phyloP scores from a whole-genome alignment of 2,888 invertebrate genomes.

The Encarsia formosa region DNA sequence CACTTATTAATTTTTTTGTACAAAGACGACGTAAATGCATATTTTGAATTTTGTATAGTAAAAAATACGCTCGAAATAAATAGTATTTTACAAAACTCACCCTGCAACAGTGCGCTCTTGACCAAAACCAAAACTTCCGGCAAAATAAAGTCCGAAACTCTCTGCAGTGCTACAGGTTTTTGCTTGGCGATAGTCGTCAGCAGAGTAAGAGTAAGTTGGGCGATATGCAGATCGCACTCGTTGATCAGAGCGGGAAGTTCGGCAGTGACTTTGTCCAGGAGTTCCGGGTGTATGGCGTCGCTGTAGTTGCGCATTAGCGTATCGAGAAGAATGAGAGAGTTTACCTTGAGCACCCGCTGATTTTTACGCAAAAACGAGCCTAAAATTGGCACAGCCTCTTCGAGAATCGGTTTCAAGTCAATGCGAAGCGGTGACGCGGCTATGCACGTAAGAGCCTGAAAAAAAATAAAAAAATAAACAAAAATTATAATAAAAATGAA shows the following conservation, averaged over 20 bases:
- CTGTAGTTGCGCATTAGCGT: constrained; percentile 88
- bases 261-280: constrained; percentile 70
- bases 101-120: constrained; percentile 88
- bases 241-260: constrained; percentile 88
- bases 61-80: neutral
- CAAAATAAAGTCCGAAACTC: constrained; percentile 70
- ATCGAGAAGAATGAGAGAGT: constrained; percentile 84
- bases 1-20: no score
- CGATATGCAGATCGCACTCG: constrained; percentile 94
- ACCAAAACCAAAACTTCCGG: constrained; percentile 83
- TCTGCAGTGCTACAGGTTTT: constrained; percentile 73
- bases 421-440: constrained; percentile 86
- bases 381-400: constrained; percentile 83
- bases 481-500: neutral
- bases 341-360: constrained; percentile 88
- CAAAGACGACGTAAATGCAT: no score
- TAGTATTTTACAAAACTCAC: constrained; percentile 44
- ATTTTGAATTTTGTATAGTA: no score
- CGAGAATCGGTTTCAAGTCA: constrained; percentile 74
- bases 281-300: constrained; percentile 63
- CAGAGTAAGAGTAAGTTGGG: constrained; percentile 81
- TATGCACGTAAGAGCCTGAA: constrained; percentile 77
- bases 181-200: constrained; percentile 77
- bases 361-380: constrained; percentile 95
- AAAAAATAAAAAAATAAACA: neutral